These are phyloP conservation scores for Tautogolabrus adspersus DNA, from an alignment of 2,113 vertebrate genomes.

Conservation along the genomic window DNA sequence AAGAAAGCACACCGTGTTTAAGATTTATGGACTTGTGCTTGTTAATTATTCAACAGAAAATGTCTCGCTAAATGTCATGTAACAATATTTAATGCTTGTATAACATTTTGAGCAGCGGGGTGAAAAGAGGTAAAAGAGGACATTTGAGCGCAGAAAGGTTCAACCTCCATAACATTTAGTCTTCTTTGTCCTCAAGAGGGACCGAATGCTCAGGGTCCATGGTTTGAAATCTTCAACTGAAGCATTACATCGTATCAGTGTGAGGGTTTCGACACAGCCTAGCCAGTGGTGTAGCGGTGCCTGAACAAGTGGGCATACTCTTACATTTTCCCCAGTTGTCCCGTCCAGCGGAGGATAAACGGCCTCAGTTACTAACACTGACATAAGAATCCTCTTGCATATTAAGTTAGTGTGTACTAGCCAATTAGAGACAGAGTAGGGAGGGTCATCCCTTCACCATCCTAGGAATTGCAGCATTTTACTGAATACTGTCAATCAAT, in stretches of 20 bases:
- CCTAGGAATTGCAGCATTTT: too few relatives aligned
- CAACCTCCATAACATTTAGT: not conserved
- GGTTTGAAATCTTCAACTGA: not conserved
- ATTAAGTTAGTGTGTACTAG: too few relatives aligned
- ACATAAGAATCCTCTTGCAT: too few relatives aligned
- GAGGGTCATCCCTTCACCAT: too few relatives aligned
- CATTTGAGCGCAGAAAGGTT: constrained; percentile 12
- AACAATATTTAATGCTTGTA: constrained; percentile 54
- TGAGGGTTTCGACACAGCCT: not conserved
- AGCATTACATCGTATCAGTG: too few relatives aligned
- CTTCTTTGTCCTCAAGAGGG: not conserved
- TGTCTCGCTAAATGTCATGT: constrained; percentile 64
- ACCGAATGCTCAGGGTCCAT: not conserved
- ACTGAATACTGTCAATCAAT: too few relatives aligned
- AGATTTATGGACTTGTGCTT: constrained; percentile 54
- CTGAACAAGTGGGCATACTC: too few relatives aligned
- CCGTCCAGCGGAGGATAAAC: too few relatives aligned
- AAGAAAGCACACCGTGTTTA: constrained; percentile 26
- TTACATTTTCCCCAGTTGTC: too few relatives aligned
- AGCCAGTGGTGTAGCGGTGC: too few relatives aligned
- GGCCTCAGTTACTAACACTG: too few relatives aligned
- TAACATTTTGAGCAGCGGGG: constrained; percentile 39
- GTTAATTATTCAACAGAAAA: constrained; percentile 68
- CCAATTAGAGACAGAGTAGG: too few relatives aligned
- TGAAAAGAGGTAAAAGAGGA: not conserved